Conservation (phyloP, 2,797 vertebrate genomes). For the Anguilla megastoma region DNA sequence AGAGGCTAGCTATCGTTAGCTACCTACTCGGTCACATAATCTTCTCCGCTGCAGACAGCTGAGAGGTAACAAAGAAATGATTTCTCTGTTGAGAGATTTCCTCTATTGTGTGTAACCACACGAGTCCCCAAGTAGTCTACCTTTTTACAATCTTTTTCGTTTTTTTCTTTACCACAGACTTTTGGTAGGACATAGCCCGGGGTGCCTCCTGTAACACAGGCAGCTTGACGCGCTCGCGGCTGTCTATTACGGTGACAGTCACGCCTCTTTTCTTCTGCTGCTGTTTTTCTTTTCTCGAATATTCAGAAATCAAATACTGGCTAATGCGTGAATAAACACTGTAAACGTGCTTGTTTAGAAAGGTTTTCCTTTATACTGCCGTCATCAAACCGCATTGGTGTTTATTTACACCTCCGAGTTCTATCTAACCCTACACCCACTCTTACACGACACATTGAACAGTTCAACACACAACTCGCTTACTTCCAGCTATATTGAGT, state of each 20-base stretch:
- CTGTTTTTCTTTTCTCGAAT: conserved; percentile 38
- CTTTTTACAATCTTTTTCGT: conserved; percentile 79
- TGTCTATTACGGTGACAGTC: conserved; percentile 50
- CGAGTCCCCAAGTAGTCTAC: conserved; percentile 68
- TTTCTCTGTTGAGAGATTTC: conserved; percentile 38
- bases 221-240: conserved; percentile 72
- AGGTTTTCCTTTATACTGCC: not conserved
- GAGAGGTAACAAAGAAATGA: conserved; percentile 57
- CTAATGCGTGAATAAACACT: not conserved
- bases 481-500: conserved; percentile 46
- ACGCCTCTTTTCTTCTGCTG: conserved; percentile 59
- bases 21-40: conserved; percentile 69
- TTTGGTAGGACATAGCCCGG: conserved; percentile 79
- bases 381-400: not conserved
- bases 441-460: conserved; percentile 17
- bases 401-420: not conserved
- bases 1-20: conserved; percentile 53
- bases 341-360: not conserved
- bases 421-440: not conserved
- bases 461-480: not conserved
- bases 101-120: conserved; percentile 54
- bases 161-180: conserved; percentile 86
- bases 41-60: conserved; percentile 49
- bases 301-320: not conserved
- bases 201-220: conserved; percentile 64